Evolutionary conservation across 2,113 vertebrate species (phyloP).

Genomic region (Origma solitaria): DNA sequence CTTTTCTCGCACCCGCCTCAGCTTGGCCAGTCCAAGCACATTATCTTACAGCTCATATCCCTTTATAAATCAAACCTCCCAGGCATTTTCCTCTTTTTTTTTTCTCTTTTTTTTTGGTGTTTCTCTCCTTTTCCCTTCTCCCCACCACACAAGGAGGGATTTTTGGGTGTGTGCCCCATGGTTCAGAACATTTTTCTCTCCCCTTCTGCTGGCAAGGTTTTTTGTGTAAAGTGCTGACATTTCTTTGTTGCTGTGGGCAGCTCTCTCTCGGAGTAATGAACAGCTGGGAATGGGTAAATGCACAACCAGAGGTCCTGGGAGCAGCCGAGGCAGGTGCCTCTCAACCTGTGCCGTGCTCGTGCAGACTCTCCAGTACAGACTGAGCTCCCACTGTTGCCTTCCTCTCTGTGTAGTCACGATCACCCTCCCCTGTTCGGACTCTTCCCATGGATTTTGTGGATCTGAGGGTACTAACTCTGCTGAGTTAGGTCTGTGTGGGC

Average conservation of each 20-base stretch:
- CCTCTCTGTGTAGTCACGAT: neutral
- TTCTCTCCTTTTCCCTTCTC: neutral
- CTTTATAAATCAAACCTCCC: neutral
- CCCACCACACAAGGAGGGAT: neutral
- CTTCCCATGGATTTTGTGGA: neutral
- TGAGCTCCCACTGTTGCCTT: neutral
- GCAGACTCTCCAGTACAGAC: neutral
- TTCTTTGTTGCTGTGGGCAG: neutral
- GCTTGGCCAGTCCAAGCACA: neutral
- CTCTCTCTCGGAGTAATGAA: neutral
- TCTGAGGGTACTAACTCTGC: neutral
- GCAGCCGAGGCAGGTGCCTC: neutral
- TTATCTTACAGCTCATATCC: constrained; percentile 15
- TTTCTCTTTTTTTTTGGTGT: fast-evolving
- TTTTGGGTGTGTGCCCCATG: neutral
- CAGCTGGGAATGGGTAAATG: neutral
- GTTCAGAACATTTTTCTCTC: neutral
- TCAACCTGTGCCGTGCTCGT: fast-evolving
- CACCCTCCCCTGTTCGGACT: neutral
- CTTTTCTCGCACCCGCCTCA: neutral
- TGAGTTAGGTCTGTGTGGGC: neutral
- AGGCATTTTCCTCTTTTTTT: neutral
- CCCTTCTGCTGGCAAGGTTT: neutral
- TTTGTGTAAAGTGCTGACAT: neutral
- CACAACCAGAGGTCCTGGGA: neutral